These are phyloP conservation scores for Callospermophilus lateralis DNA, from an alignment of 2,113 vertebrate species.

Conservation along the genomic window DNA sequence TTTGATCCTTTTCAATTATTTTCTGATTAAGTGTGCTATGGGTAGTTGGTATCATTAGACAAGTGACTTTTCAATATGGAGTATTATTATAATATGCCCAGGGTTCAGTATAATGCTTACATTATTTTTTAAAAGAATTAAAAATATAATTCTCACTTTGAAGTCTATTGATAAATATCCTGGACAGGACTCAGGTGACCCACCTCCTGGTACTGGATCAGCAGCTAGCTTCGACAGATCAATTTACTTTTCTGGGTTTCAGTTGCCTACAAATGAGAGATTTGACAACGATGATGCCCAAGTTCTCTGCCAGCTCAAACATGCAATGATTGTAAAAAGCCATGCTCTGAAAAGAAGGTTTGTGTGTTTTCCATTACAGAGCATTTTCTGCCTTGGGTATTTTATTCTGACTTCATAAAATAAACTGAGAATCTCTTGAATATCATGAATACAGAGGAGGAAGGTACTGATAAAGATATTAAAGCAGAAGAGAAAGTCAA, in stretches of 20 bases:
- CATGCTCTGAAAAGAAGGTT: slow-evolving; percentile 60
- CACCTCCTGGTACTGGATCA: slow-evolving; percentile 14
- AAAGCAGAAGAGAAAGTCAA: slow-evolving; percentile 28
- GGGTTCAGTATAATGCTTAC: slow-evolving; percentile 21
- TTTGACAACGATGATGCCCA: slow-evolving; percentile 58
- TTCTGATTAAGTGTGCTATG: slow-evolving; percentile 24
- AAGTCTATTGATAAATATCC: slow-evolving; percentile 45
- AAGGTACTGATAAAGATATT: slow-evolving; percentile 57
- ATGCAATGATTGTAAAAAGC: slow-evolving; percentile 57
- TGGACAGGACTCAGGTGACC: slow-evolving; percentile 33
- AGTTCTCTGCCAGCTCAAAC: slow-evolving; percentile 63
- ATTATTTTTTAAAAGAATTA: slow-evolving; percentile 12
- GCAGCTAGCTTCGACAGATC: slow-evolving; percentile 1
- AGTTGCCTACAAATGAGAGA: slow-evolving; percentile 45
- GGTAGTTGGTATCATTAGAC: slow-evolving; percentile 26
- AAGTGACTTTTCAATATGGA: slow-evolving; percentile 20
- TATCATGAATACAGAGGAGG: background rate
- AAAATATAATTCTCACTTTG: slow-evolving; percentile 60
- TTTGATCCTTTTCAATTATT: slow-evolving; percentile 25
- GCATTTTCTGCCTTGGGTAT: slow-evolving; percentile 32
- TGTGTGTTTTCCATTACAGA: slow-evolving; percentile 62
- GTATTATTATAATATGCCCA: slow-evolving; percentile 12
- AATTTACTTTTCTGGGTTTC: slow-evolving; percentile 65
- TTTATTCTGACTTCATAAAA: slow-evolving; percentile 65
- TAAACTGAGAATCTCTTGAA: slow-evolving; percentile 51